phyloP scores from a whole-genome alignment of 1,140 invertebrate genomes.

The Ericerus pela region DNA sequence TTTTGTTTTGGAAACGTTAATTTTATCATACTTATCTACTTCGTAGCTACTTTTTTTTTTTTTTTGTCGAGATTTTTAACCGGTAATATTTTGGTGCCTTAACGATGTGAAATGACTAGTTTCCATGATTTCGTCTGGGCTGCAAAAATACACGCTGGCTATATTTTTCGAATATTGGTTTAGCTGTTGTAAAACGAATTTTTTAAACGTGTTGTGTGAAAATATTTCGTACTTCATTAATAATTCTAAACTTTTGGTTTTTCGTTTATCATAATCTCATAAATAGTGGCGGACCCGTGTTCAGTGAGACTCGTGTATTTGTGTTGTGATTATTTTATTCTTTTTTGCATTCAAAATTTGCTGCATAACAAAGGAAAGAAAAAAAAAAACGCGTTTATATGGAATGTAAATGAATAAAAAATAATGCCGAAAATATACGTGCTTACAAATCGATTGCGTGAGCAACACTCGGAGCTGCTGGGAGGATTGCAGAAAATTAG shows the following conservation, averaged over 20 bases:
- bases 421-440: constrained; percentile 77
- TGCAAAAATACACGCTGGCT: neutral
- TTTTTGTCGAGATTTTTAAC: too few species aligned
- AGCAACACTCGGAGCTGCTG: constrained; percentile 65
- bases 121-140: neutral
- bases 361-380: constrained; percentile 2
- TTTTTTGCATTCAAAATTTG: too few species aligned
- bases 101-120: neutral
- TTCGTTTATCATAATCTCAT: neutral
- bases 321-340: too few species aligned
- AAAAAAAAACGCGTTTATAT: constrained; percentile 8
- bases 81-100: too few species aligned
- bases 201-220: neutral
- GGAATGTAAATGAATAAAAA: constrained; percentile 1
- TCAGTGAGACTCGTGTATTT: neutral
- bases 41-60: too few species aligned
- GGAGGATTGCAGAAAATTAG: constrained; percentile 36
- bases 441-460: constrained; percentile 71
- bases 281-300: constrained; percentile 3
- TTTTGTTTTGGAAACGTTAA: too few species aligned
- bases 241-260: neutral
- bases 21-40: too few species aligned
- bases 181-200: neutral
- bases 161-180: neutral
- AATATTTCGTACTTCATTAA: neutral